phyloP scores from a whole-genome alignment of 2,888 invertebrate genomes.

The Thyatira batis region DNA sequence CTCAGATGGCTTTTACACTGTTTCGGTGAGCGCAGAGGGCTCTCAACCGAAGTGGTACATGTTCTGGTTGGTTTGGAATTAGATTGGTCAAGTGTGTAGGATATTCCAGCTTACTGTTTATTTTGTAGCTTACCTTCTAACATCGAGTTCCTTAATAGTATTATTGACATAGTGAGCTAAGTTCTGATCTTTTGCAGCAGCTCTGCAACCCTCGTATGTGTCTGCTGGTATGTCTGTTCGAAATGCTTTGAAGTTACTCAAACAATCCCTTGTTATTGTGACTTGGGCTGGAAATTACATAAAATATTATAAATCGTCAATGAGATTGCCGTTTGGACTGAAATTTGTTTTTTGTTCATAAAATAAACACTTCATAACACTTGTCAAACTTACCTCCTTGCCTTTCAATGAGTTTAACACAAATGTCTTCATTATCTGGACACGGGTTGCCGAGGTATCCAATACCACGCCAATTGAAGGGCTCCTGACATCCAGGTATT shows the following conservation, averaged over 20 bases:
- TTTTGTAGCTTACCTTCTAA: conserved; percentile 83
- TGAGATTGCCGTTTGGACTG: too few species aligned
- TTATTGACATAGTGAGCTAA: conserved; percentile 94
- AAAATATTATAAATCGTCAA: too few species aligned
- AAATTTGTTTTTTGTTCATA: too few species aligned
- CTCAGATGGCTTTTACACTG: too few species aligned
- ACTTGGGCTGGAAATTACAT: conserved; percentile 83
- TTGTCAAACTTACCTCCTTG: conserved; percentile 86
- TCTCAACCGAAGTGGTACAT: too few species aligned
- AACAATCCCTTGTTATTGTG: conserved; percentile 91
- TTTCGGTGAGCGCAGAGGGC: too few species aligned
- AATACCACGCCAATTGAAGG: conserved; percentile 90
- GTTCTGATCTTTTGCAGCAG: conserved; percentile 89
- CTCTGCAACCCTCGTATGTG: conserved; percentile 94
- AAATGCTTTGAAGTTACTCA: conserved; percentile 89
- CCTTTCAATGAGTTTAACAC: conserved; percentile 93
- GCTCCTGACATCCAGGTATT: conserved; percentile 92
- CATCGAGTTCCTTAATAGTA: conserved; percentile 91
- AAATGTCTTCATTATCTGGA: conserved; percentile 92
- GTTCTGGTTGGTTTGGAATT: too few species aligned
- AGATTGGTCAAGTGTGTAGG: too few species aligned
- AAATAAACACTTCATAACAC: neutral
- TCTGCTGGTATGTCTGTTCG: conserved; percentile 95
- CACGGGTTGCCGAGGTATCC: conserved; percentile 90
- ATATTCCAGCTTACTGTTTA: too few species aligned